These are phyloP conservation scores for Oreonectes daqikongensis DNA, from an alignment of 2,797 vertebrate genomes.

Conservation along the genomic window DNA sequence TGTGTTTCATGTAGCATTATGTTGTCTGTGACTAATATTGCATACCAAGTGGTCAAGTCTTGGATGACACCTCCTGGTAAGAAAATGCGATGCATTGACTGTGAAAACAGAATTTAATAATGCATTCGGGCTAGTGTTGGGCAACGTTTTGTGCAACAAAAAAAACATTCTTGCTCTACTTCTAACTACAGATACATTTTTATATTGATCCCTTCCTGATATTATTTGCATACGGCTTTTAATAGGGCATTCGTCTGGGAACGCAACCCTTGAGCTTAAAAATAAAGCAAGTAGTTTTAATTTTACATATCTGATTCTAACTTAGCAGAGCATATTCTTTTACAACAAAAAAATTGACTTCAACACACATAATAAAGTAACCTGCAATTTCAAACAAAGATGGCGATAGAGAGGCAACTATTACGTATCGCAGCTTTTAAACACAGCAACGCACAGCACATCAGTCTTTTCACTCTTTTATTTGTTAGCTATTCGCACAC, in stretches of 20 bases:
- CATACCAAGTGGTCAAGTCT: conserved; percentile 15
- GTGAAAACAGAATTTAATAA: neutral
- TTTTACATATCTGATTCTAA: neutral
- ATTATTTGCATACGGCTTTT: neutral
- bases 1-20: neutral
- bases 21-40: neutral
- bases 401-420: conserved; percentile 34
- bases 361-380: too few relatives aligned
- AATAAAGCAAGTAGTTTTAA: neutral
- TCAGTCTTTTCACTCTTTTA: conserved; percentile 52
- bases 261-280: neutral
- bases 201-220: neutral
- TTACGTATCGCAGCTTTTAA: too few relatives aligned
- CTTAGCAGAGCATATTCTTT: conserved; percentile 11
- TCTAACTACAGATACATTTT: neutral
- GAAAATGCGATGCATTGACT: neutral
- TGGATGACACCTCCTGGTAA: conserved; percentile 62
- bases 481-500: conserved; percentile 37
- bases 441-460: conserved; percentile 19
- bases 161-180: neutral
- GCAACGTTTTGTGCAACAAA: neutral
- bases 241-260: neutral
- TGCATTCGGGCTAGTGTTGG: neutral
- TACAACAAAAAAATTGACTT: neutral
- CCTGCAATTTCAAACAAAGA: too few relatives aligned